A percentile compares a stretch with the other conserved stretches of the same genome.
These are phyloP conservation scores for Acinonyx jubatus DNA, from an alignment of 2,113 vertebrate species.

Conservation along the genomic window DNA sequence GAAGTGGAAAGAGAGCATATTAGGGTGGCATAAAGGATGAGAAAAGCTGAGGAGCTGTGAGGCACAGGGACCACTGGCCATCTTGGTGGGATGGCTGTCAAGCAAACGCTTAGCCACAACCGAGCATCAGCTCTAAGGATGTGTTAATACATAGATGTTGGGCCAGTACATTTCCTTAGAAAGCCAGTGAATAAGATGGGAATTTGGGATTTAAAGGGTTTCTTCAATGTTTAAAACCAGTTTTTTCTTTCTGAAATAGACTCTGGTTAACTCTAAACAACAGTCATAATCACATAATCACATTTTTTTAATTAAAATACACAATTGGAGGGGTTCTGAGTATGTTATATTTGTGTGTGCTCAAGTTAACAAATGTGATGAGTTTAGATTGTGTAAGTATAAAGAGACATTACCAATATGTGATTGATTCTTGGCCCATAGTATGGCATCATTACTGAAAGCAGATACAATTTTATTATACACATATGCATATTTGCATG, in stretches of 20 bases:
- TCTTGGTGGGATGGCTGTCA: neutral
- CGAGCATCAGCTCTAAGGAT: too few relatives aligned
- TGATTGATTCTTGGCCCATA: neutral
- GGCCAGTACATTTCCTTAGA: neutral
- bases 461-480: neutral
- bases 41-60: neutral
- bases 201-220: neutral
- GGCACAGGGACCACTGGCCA: neutral
- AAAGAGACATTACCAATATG: neutral
- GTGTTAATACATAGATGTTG: neutral
- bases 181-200: neutral
- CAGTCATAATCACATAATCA: neutral
- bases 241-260: neutral
- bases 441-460: neutral
- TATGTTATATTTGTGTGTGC: neutral
- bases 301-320: neutral
- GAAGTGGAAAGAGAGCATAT: neutral
- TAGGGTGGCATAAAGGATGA: neutral
- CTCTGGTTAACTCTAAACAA: neutral
- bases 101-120: neutral
- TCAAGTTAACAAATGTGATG: neutral
- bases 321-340: neutral
- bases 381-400: neutral
- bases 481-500: neutral
- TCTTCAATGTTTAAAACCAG: neutral